Evolutionary conservation across 2,797 vertebrate genomes (phyloP), one percentile per base, ranked within the genome.

Genomic region (Oreonectes daqikongensis): DNA sequence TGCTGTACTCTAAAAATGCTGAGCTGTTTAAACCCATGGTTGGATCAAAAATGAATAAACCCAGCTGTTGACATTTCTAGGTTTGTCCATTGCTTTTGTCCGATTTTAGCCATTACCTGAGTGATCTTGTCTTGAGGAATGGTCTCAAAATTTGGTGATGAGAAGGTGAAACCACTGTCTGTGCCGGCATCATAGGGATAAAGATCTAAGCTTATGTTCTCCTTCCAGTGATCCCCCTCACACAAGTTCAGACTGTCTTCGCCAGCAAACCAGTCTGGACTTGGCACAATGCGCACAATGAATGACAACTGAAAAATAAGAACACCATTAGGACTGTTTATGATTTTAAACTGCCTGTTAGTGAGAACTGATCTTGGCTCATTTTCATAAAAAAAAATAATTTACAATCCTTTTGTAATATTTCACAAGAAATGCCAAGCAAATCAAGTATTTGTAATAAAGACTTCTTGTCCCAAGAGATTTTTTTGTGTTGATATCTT

Each of bases 221-320:
- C 94, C 85, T 91, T 94, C 98, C 98, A 99, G 35, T 81, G 90
- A 67, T 92, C 90, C 4, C 94, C 93, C 0, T 95, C 93, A 35
- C 98, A 98, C 61, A 99, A 92, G 78, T 95, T 93, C 64, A 98
- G 67, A 72, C 94, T 95, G 86, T 98, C 94, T 69, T 94, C 82
- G 1, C 97, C 98, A 84, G 99, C 95, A 82, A 99, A 99, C 98
- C 98, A 99, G 89, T 99, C 98, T 0, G 98, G 96, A 79, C 97
- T 99, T 4, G 98, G 98, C 75, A 99, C 90, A 5, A 99, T 90
- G 20, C 95, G 92, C 44, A 97, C 95, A 1, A 97, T 93, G 69
- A 99, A 95, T 0, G 98, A 98, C 80, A 99, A 90, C 98, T 99
- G 87, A 75, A 81, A 59, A 82, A 79, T 24, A 38, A 66, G 44